Conservation (phyloP, 1,140 invertebrate genomes). For the Nylanderia fulva region DNA sequence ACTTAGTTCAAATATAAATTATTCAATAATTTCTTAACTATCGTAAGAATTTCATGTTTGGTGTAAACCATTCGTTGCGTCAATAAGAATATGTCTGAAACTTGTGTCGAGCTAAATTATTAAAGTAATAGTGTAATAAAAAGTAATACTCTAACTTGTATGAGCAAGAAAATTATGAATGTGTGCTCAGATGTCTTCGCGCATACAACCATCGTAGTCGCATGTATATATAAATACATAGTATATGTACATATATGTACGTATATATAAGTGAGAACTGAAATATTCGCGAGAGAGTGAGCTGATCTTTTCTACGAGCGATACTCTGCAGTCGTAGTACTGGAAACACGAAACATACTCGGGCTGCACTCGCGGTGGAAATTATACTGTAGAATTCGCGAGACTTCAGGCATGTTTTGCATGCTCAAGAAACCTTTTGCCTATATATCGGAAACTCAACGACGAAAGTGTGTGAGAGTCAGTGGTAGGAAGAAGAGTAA, state of each 20-base stretch:
- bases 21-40: constrained; percentile 2
- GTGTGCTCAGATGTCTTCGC: not conserved
- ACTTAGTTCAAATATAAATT: not conserved
- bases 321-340: constrained; percentile 60
- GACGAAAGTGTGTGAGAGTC: constrained; percentile 54
- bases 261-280: not conserved
- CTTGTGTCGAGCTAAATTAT: constrained; percentile 64
- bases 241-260: not conserved
- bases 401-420: constrained; percentile 64
- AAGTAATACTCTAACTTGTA: not conserved
- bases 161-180: not conserved
- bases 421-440: constrained; percentile 62
- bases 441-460: constrained; percentile 34
- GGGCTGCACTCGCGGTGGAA: constrained; percentile 54
- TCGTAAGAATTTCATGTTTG: constrained; percentile 57
- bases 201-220: not conserved
- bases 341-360: constrained; percentile 54
- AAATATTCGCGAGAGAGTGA: constrained; percentile 52
- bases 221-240: constrained; percentile 1
- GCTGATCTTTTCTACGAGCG: constrained; percentile 51
- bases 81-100: constrained; percentile 48
- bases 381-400: constrained; percentile 61
- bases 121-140: constrained; percentile 67
- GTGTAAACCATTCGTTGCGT: constrained; percentile 54
- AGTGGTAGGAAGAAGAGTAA: constrained; percentile 36